phyloP scores from a whole-genome alignment of 2,113 vertebrate species.

The Tychaedon coryphoeus region DNA sequence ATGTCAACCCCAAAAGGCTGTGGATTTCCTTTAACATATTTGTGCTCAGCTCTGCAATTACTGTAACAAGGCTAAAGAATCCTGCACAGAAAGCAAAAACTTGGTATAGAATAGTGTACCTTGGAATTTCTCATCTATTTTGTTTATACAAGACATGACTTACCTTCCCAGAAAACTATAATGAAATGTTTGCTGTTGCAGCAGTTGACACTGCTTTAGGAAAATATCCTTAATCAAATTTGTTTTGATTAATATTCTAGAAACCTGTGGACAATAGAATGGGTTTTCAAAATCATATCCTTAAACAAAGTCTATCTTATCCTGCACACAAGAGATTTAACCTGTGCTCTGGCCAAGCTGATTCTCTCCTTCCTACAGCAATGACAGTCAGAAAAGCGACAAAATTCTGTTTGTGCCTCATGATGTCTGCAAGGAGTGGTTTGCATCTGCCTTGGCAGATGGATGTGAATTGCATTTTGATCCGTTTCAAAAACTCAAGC shows the following conservation, averaged over 20 bases:
- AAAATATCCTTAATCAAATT: not conserved
- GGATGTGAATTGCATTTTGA: constrained; percentile 3
- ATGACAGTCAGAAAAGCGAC: not conserved
- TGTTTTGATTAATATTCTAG: not conserved
- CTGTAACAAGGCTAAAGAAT: not conserved
- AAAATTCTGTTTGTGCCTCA: not conserved
- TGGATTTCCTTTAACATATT: not conserved
- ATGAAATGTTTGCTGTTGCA: not conserved
- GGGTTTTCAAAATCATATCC: not conserved
- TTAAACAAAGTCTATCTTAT: not conserved
- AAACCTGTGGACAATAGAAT: not conserved
- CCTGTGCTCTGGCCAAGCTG: not conserved
- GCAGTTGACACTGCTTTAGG: not conserved
- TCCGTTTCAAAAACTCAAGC: not conserved
- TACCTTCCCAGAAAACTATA: not conserved
- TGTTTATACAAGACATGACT: not conserved
- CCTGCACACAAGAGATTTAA: not conserved
- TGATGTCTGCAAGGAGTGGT: not conserved
- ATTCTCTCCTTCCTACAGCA: not conserved
- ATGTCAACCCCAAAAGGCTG: not conserved
- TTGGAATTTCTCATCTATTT: not conserved
- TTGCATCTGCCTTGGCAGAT: not conserved
- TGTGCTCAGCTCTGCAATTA: not conserved
- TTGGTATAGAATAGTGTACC: not conserved
- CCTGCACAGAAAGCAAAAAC: not conserved